Evolutionary conservation across 2,113 vertebrate species (phyloP).

Genomic region (Antechinus stuartii): DNA sequence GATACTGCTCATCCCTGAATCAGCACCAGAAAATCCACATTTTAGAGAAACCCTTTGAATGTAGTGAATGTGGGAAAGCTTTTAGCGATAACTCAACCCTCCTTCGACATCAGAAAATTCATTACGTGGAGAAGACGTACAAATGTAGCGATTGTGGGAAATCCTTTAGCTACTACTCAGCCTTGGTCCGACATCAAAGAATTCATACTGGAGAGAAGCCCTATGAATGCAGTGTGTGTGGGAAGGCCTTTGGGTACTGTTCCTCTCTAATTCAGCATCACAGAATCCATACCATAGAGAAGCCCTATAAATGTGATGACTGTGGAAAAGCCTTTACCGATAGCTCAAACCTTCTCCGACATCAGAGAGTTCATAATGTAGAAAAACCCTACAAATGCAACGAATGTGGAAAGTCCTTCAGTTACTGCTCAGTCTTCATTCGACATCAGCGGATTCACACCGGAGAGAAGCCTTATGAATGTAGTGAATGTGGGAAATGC

Average conservation of each 20-base stretch:
- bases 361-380: conserved; percentile 62
- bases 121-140: background rate
- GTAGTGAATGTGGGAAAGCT: conserved; percentile 14
- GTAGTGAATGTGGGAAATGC: conserved; percentile 73
- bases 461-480: conserved; percentile 73
- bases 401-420: conserved; percentile 89
- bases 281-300: conserved; percentile 18
- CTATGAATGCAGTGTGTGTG: conserved; percentile 3
- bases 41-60: conserved; percentile 15
- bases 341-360: conserved; percentile 59
- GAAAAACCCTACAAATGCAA: conserved; percentile 80
- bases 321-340: conserved; percentile 54
- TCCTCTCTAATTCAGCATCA: conserved; percentile 41
- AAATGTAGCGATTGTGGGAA: conserved; percentile 5
- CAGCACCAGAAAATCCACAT: background rate
- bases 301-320: conserved; percentile 12
- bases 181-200: conserved; percentile 37
- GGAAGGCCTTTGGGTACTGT: background rate
- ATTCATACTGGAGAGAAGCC: conserved; percentile 9
- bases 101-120: conserved; percentile 21
- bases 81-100: conserved; percentile 44
- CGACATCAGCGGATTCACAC: conserved; percentile 69
- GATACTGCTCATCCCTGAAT: background rate
- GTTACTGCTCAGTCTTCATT: conserved; percentile 82
- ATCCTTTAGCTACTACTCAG: conserved; percentile 19